Base-by-base conservation (phyloP, 2,888 invertebrate genomes). In the Subacronicta megacephala region DNA sequence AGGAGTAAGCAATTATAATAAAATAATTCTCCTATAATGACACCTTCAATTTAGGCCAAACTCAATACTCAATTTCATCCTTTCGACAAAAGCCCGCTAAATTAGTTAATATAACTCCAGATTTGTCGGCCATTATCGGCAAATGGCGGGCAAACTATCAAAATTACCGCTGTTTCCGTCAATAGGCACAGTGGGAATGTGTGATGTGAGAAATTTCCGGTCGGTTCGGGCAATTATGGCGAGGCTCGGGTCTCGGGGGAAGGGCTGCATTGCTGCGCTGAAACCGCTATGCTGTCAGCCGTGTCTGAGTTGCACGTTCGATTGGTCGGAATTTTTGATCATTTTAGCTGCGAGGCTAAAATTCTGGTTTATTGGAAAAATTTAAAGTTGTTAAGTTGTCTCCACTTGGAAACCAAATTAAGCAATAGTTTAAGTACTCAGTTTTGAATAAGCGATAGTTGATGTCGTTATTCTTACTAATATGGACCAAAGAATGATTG, bases 111-210 rank as follows among this genome's bases (percentile, higher is more conserved):
- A 64, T 59, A 61, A 62, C 68, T 41, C 45, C 46, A 49, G 56
- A 62, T 73, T 63, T 58, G 62, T 57, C 59, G 31, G 36, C 46
- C 64, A 71, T 74, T 68, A 62, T 52, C 64, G 45, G 41, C 42
- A 67, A 72, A 74, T 62, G 59, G 51, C 54, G 54, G 51, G 54
- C 50, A 64, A 72, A 74, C 62, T 74, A 74, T 62, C 72, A 71
- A 66, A 62, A 57, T 75, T 66, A 66, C 66, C n/a, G 57, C 54
- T 51, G 33, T 23, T 55, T 33, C 59, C 55, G 72, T 75, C 73
- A 67, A 73, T 71, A 58, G 73, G 59, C 64, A 68, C 67, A 73
- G 15, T 58, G 75, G 73, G 75, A 75, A 71, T 63, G 62, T 65
- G 68, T 71, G 64, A 73, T 70, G 71, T 54, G 60, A 38, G 56